Percentiles rank a stretch among this genome's conserved stretches.
Evolutionary conservation across 2,113 vertebrate genomes (phyloP).

Genomic region (Trematomus loennbergii): DNA sequence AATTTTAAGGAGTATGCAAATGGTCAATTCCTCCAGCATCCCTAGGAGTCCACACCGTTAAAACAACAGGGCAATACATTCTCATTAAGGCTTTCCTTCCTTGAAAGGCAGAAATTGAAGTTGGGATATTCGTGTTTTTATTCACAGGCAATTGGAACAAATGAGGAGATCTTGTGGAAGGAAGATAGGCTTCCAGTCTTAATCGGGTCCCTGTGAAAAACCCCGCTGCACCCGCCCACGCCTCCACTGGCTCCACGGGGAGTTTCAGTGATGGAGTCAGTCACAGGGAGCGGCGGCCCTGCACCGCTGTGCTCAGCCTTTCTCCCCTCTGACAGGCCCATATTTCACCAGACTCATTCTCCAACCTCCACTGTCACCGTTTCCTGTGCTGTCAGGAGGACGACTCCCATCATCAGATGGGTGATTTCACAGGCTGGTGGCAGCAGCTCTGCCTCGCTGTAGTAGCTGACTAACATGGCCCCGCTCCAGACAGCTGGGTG

Average conservation of each 20-base stretch:
- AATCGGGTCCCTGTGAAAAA: slow-evolving; percentile 42
- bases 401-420: slow-evolving; percentile 67
- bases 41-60: slow-evolving; percentile 53
- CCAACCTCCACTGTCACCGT: slow-evolving; percentile 55
- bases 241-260: slow-evolving; percentile 43
- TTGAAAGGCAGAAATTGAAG: slow-evolving; percentile 66
- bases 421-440: slow-evolving; percentile 72
- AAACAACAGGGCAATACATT: slow-evolving; percentile 75
- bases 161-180: slow-evolving; percentile 65
- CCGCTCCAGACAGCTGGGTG: slow-evolving; percentile 64
- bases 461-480: slow-evolving; percentile 57
- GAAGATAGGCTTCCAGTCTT: slow-evolving; percentile 56
- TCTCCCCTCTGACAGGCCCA: slow-evolving; percentile 62
- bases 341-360: slow-evolving; percentile 71
- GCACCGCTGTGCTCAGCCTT: slow-evolving; percentile 43
- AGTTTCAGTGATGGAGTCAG: slow-evolving; percentile 74
- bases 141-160: slow-evolving; percentile 78
- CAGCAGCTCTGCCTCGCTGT: slow-evolving; percentile 42
- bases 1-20: slow-evolving; percentile 74
- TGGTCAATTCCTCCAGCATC: slow-evolving; percentile 49
- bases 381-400: slow-evolving; percentile 63
- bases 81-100: slow-evolving; percentile 73
- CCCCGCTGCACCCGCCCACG: not conserved
- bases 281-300: slow-evolving; percentile 52
- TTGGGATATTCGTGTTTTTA: slow-evolving; percentile 73